These are phyloP conservation scores for Hartigia nigra DNA, from an alignment of 2,888 invertebrate species.

Conservation along the genomic window DNA sequence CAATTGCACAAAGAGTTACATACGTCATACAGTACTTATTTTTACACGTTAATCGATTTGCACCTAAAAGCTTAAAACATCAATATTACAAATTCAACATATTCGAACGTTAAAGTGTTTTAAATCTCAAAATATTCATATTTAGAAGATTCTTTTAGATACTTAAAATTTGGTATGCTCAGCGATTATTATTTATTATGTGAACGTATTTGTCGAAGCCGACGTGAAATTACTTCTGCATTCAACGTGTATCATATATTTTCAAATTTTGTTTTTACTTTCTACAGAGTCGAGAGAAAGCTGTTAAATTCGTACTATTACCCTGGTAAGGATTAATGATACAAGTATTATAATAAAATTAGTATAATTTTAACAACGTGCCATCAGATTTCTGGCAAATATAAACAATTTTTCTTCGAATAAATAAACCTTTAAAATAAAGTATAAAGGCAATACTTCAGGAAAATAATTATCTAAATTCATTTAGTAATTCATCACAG, in stretches of 20 bases:
- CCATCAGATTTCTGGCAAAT: background rate
- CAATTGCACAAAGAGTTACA: too few relatives aligned
- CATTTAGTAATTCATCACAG: background rate
- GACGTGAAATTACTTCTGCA: background rate
- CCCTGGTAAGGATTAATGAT: background rate
- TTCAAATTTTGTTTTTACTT: background rate
- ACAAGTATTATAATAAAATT: background rate
- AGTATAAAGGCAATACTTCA: background rate
- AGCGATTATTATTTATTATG: background rate
- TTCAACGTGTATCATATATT: background rate
- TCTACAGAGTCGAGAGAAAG: background rate
- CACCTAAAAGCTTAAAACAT: background rate
- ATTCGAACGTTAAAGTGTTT: background rate
- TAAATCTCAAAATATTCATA: background rate
- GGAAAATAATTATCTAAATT: background rate
- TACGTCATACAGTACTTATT: too few relatives aligned
- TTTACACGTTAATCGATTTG: too few relatives aligned
- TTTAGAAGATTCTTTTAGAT: too few relatives aligned
- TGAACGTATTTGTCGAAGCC: background rate
- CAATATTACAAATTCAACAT: background rate
- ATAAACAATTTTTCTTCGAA: background rate
- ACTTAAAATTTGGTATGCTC: background rate
- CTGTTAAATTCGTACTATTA: background rate
- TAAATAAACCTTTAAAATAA: background rate
- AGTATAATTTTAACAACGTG: background rate